Conservation (phyloP, 2,888 invertebrate species). For the Drosophila pseudotalamancana region DNA sequence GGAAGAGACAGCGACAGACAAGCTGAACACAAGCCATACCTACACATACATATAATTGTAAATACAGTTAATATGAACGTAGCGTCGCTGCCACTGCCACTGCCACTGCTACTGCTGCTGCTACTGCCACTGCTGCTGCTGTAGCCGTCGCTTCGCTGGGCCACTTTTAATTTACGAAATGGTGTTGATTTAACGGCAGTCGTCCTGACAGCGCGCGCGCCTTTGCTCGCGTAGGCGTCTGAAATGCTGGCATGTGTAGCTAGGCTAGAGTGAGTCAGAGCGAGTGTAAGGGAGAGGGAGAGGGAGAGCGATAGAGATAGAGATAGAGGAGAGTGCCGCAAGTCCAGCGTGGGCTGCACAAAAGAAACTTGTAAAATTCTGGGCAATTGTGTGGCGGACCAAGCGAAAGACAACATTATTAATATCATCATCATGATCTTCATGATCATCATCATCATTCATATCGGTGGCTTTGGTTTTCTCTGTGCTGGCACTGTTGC, state of each 20-base stretch:
- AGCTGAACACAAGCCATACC: conserved; percentile 4
- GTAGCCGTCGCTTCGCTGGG: conserved; percentile 56
- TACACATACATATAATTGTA: conserved; percentile 64
- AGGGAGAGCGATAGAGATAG: neutral
- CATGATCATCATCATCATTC: conserved; percentile 21
- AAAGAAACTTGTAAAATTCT: conserved; percentile 62
- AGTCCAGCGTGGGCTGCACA: conserved; percentile 39
- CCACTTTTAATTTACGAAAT: conserved; percentile 81
- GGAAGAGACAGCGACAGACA: neutral
- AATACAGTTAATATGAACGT: conserved; percentile 72
- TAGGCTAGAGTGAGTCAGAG: neutral
- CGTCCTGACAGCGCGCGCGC: conserved; percentile 38
- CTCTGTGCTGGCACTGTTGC: conserved; percentile 14
- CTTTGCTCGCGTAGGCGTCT: conserved; percentile 16
- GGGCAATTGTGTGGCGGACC: conserved; percentile 65
- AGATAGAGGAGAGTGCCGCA: conserved; percentile 1
- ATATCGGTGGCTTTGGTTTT: conserved; percentile 39
- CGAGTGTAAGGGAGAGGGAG: neutral
- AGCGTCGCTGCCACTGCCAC: conserved; percentile 25
- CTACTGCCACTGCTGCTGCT: conserved; percentile 14
- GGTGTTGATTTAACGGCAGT: conserved; percentile 80
- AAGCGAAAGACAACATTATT: conserved; percentile 35
- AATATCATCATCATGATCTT: conserved; percentile 21
- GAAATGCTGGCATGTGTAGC: conserved; percentile 16
- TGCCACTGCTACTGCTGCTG: conserved; percentile 5